A percentile compares a stretch with the other conserved stretches of the same genome.
Evolutionary conservation across 2,888 invertebrate species (phyloP).

Genomic region (Anthoptus insignis): DNA sequence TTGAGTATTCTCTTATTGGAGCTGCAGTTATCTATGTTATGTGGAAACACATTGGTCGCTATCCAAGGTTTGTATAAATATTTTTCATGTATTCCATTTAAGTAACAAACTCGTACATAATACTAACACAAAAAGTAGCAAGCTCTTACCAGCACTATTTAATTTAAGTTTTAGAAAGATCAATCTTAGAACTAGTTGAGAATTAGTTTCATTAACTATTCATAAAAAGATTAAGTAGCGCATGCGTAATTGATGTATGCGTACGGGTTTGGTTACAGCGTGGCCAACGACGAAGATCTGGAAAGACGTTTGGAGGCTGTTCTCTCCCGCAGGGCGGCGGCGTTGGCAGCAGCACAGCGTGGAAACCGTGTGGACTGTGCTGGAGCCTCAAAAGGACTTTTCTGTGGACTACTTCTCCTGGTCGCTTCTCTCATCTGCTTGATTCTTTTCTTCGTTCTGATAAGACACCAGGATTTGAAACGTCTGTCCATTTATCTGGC

Average conservation of each 20-base stretch:
- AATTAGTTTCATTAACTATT: slow-evolving; percentile 18
- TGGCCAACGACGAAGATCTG: slow-evolving; percentile 92
- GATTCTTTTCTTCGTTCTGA: slow-evolving; percentile 98
- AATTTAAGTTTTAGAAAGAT: slow-evolving; percentile 20
- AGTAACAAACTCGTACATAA: slow-evolving; percentile 38
- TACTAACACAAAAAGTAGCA: slow-evolving; percentile 29
- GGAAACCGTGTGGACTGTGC: slow-evolving; percentile 97
- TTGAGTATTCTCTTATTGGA: slow-evolving; percentile 98
- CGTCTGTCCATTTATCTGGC: slow-evolving; percentile 96
- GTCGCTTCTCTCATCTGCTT: slow-evolving; percentile 97
- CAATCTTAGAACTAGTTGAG: slow-evolving; percentile 24
- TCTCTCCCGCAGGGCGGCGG: slow-evolving; percentile 95
- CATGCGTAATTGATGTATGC: slow-evolving; percentile 64
- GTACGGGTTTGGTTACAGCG: slow-evolving; percentile 84
- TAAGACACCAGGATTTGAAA: slow-evolving; percentile 94
- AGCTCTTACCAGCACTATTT: slow-evolving; percentile 19
- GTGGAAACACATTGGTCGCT: slow-evolving; percentile 98
- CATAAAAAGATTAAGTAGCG: slow-evolving; percentile 38
- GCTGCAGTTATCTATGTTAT: slow-evolving; percentile 98
- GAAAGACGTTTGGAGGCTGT: slow-evolving; percentile 96
- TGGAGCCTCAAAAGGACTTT: slow-evolving; percentile 97
- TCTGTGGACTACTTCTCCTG: slow-evolving; percentile 96
- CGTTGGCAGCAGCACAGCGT: slow-evolving; percentile 93
- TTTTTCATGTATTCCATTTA: slow-evolving; percentile 1
- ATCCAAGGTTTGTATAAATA: slow-evolving; percentile 89